A percentile compares a stretch with the other conserved stretches of the same genome.
Conservation (phyloP, 2,797 vertebrate genomes). For the Intellagama lesueurii region DNA sequence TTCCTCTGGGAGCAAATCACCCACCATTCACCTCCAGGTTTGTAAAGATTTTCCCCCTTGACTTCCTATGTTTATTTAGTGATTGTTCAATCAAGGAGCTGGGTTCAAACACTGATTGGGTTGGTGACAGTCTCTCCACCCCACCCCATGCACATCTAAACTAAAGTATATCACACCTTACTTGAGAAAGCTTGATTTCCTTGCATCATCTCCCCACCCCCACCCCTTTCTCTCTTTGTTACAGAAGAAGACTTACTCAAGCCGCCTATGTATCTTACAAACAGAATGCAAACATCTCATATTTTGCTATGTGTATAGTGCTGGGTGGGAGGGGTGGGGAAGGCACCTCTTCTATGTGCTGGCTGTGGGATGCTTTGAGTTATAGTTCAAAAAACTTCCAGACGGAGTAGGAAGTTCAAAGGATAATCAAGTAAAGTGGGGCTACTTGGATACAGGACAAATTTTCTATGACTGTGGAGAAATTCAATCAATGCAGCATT, state of each 20-base stretch:
- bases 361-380: no score
- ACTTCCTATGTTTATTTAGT: constrained; percentile 15
- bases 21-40: not conserved
- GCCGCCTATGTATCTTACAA: no score
- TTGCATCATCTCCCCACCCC: not conserved
- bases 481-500: no score
- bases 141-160: not conserved
- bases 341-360: not conserved
- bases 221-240: not conserved
- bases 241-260: not conserved
- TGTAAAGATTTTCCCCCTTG: not conserved
- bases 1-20: constrained; percentile 21
- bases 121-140: not conserved
- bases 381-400: no score
- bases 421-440: no score
- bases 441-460: no score
- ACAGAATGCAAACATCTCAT: not conserved
- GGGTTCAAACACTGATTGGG: not conserved
- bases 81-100: not conserved
- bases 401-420: no score
- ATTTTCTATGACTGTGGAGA: no score
- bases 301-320: not conserved
- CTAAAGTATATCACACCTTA: not conserved
- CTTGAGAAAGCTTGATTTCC: not conserved
- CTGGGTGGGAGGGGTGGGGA: not conserved